Evolutionary conservation across 1,140 invertebrate species (phyloP).

Genomic region (Solenopsis fugax): DNA sequence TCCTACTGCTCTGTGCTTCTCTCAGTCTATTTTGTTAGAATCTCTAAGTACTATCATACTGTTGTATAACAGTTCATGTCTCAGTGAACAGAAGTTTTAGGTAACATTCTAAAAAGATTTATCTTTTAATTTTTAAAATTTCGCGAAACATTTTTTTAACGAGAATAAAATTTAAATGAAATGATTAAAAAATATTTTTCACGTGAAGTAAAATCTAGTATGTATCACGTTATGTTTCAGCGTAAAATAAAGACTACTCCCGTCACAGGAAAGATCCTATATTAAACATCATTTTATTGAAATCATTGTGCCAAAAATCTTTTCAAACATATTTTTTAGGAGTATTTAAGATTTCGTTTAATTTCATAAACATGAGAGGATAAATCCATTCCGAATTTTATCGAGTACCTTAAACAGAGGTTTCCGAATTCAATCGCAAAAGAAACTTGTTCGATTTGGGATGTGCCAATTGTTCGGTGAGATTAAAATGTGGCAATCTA

Average conservation of each 20-base stretch:
- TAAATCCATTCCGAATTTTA: background rate
- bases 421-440: conserved; percentile 97
- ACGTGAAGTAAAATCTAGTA: background rate
- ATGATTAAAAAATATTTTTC: background rate
- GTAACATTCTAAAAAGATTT: background rate
- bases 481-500: conserved; percentile 95
- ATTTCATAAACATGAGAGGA: background rate
- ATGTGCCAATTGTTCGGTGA: conserved; percentile 98
- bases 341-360: background rate
- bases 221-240: background rate
- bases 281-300: background rate
- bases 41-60: conserved; percentile 7
- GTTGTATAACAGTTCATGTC: background rate
- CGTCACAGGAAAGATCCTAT: background rate
- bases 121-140: background rate
- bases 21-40: conserved; percentile 26
- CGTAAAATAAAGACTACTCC: background rate
- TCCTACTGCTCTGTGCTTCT: background rate
- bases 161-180: background rate
- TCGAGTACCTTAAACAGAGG: conserved; percentile 92
- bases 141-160: background rate
- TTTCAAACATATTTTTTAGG: background rate
- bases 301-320: conserved; percentile 9
- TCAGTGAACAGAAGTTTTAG: background rate
- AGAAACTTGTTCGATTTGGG: conserved; percentile 98